phyloP scores from a whole-genome alignment of 2,888 invertebrate genomes.

The Drosophila longiperda region DNA sequence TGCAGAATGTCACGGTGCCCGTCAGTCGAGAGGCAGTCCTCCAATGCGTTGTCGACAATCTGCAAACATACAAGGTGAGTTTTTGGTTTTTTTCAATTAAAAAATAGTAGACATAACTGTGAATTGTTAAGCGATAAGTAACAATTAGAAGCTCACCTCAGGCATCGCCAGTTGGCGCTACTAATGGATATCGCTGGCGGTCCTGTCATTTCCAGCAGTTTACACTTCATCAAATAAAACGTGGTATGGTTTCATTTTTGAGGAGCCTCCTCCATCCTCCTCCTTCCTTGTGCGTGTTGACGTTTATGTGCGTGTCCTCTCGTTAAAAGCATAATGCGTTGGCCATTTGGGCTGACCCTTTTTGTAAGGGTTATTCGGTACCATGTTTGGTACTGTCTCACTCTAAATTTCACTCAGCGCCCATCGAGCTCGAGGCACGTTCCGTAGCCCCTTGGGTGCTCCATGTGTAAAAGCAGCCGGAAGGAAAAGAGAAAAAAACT shows the following conservation, averaged over 20 bases:
- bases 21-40: constrained; percentile 89
- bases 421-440: constrained; percentile 42
- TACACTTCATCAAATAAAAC: constrained; percentile 75
- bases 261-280: constrained; percentile 9
- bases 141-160: constrained; percentile 39
- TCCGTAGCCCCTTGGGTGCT: constrained; percentile 50
- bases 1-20: constrained; percentile 89
- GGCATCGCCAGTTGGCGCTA: constrained; percentile 24
- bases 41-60: constrained; percentile 89
- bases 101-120: constrained; percentile 3
- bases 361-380: constrained; percentile 32
- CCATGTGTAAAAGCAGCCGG: constrained; percentile 29
- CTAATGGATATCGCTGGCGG: constrained; percentile 35
- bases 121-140: constrained; percentile 27
- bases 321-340: constrained; percentile 67
- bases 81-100: not conserved
- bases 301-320: constrained; percentile 44
- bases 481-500: constrained; percentile 17
- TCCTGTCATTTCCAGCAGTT: constrained; percentile 63
- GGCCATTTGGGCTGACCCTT: constrained; percentile 60
- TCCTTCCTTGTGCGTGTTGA: constrained; percentile 17
- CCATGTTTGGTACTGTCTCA: not conserved
- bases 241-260: constrained; percentile 47
- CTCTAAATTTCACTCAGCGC: not conserved
- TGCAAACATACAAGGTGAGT: constrained; percentile 89